Evolutionary conservation across 2,797 vertebrate species (phyloP).

Genomic region (Lagocephalus sceleratus): DNA sequence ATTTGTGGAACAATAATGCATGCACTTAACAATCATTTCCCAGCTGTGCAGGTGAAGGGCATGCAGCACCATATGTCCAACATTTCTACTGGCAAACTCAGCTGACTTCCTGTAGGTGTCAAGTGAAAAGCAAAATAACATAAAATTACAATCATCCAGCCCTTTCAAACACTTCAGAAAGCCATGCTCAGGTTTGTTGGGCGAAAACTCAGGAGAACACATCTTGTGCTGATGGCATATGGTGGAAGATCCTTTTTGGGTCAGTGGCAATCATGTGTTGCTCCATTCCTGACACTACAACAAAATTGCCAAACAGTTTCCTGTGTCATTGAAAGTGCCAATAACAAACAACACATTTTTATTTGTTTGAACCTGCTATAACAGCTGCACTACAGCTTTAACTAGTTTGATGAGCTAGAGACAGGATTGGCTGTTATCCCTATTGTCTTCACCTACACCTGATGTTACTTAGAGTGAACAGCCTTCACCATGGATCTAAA

Average conservation of each 20-base stretch:
- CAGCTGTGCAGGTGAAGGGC: background rate
- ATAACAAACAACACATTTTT: background rate
- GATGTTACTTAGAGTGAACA: slow-evolving; percentile 11
- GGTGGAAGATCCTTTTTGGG: background rate
- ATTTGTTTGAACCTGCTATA: slow-evolving; percentile 1
- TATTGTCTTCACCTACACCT: slow-evolving; percentile 10
- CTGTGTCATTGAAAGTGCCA: no score
- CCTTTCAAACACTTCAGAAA: background rate
- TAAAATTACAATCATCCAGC: background rate
- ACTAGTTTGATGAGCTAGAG: slow-evolving; percentile 42
- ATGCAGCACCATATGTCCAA: no score
- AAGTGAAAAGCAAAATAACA: no score
- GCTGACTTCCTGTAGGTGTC: no score
- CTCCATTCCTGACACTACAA: no score
- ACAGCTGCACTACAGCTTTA: slow-evolving; percentile 21
- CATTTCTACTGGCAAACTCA: no score
- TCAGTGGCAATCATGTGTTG: background rate
- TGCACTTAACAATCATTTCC: background rate
- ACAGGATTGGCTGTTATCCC: slow-evolving; percentile 22
- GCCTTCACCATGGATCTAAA: no score
- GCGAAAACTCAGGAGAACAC: background rate
- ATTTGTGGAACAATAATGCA: background rate
- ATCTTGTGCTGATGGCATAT: background rate
- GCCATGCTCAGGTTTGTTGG: background rate
- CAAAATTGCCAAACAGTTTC: background rate